A percentile compares a stretch with the other conserved stretches of the same genome.
These are phyloP conservation scores for Todiramphus saurophagus DNA, from an alignment of 2,113 vertebrate genomes.

Conservation along the genomic window DNA sequence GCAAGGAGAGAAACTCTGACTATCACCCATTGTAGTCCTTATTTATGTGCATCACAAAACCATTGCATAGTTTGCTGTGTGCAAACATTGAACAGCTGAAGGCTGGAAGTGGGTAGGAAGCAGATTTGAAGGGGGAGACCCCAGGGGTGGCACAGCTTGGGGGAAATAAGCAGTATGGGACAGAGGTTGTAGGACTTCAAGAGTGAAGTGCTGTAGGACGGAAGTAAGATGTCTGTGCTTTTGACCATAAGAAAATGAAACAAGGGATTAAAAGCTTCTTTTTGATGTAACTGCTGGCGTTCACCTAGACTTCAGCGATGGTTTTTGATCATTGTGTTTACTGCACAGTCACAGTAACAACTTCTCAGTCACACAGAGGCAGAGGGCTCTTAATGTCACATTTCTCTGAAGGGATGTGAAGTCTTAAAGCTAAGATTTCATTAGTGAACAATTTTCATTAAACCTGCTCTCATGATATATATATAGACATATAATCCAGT, in stretches of 20 bases:
- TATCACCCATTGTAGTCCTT: background rate
- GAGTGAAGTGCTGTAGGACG: background rate
- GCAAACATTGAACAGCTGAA: background rate
- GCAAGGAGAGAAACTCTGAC: background rate
- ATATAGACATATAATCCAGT: constrained; percentile 39
- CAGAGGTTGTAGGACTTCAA: background rate
- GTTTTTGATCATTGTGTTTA: background rate
- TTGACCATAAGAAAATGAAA: background rate
- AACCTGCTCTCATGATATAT: constrained; percentile 17
- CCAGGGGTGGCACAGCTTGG: background rate
- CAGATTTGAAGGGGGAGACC: background rate
- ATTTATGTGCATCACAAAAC: background rate
- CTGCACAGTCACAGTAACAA: background rate
- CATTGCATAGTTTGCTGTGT: background rate
- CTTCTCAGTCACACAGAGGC: background rate
- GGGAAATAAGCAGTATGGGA: background rate
- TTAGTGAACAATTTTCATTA: constrained; percentile 42
- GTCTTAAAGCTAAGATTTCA: constrained; percentile 46
- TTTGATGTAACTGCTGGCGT: background rate
- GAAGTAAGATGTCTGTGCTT: background rate
- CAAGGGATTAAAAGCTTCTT: background rate
- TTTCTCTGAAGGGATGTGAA: constrained; percentile 37
- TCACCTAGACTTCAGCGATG: background rate
- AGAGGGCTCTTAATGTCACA: background rate
- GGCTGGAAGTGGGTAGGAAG: background rate